phyloP scores from a whole-genome alignment of 2,797 vertebrate genomes.

The Lacerta bilineata region DNA sequence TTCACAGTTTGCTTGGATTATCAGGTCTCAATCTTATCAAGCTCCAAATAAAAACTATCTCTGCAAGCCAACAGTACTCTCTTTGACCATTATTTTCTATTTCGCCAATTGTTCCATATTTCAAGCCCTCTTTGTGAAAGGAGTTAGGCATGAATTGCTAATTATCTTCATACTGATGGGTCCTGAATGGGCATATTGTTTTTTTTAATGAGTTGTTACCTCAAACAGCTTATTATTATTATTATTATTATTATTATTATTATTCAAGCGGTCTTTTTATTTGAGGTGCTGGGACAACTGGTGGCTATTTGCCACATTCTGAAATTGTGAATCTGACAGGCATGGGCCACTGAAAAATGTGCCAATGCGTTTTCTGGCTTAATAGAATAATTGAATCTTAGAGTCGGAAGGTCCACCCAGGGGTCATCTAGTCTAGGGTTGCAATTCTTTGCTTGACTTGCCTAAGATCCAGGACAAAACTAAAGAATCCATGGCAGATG shows the following conservation, averaged over 20 bases:
- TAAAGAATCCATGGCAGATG: too few species aligned
- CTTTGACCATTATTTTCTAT: fast-evolving
- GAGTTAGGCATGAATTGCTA: background rate
- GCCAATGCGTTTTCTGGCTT: background rate
- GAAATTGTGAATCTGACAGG: background rate
- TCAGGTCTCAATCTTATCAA: background rate
- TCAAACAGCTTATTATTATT: background rate
- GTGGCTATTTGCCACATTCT: background rate
- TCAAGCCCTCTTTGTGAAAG: background rate
- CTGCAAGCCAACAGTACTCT: fast-evolving
- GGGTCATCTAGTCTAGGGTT: too few species aligned
- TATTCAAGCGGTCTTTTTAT: background rate
- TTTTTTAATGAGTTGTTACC: constrained; percentile 3
- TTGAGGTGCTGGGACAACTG: background rate
- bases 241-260: too few species aligned
- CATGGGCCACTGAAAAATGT: background rate
- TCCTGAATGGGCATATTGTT: background rate
- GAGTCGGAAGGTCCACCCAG: too few species aligned
- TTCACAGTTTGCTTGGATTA: background rate
- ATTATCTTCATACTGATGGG: background rate
- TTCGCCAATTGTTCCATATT: fast-evolving
- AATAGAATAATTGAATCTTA: background rate
- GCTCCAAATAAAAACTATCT: fast-evolving
- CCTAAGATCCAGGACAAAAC: too few species aligned
- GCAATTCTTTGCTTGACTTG: too few species aligned